A percentile compares a stretch with the other conserved stretches of the same genome.
Evolutionary conservation across 2,113 vertebrate genomes (phyloP).

Genomic region (Hassar affinis): DNA sequence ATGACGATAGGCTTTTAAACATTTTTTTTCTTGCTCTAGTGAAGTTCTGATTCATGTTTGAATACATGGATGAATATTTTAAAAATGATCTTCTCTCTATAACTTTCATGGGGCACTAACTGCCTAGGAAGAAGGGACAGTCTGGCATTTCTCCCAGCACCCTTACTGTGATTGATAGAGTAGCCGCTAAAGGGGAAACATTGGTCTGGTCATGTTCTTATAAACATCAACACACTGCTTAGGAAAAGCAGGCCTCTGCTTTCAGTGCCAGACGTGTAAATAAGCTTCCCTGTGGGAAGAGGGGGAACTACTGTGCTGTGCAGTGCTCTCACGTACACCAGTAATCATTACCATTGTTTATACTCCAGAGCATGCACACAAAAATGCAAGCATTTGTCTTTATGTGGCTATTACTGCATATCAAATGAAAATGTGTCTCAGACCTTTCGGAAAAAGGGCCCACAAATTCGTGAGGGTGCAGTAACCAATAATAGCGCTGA

Average conservation of each 20-base stretch:
- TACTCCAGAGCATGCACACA: constrained; percentile 33
- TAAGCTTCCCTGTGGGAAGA: constrained; percentile 54
- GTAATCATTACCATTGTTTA: constrained; percentile 51
- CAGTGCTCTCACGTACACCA: constrained; percentile 50
- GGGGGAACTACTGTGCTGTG: constrained; percentile 48
- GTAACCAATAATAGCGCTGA: constrained; percentile 82
- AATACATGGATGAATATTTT: constrained; percentile 33
- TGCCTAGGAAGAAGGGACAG: constrained; percentile 59
- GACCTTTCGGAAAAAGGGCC: constrained; percentile 25
- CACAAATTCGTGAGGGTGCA: constrained; percentile 1
- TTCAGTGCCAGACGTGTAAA: constrained; percentile 58
- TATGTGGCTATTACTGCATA: constrained; percentile 48
- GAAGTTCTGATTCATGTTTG: constrained; percentile 29
- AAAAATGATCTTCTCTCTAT: constrained; percentile 6
- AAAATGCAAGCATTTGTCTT: constrained; percentile 48
- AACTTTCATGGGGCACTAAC: constrained; percentile 7
- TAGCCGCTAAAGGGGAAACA: constrained; percentile 66
- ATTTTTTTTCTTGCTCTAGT: constrained; percentile 10
- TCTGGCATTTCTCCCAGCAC: constrained; percentile 64
- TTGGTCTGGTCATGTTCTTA: constrained; percentile 65
- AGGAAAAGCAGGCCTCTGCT: constrained; percentile 67
- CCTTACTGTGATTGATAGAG: constrained; percentile 68
- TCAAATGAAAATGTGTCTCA: constrained; percentile 41
- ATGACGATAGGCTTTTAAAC: constrained; percentile 32
- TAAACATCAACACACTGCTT: constrained; percentile 72